Percentiles rank a stretch among this genome's conserved stretches.
Conservation (phyloP, 2,888 invertebrate genomes). For the Parnassius smintheus region DNA sequence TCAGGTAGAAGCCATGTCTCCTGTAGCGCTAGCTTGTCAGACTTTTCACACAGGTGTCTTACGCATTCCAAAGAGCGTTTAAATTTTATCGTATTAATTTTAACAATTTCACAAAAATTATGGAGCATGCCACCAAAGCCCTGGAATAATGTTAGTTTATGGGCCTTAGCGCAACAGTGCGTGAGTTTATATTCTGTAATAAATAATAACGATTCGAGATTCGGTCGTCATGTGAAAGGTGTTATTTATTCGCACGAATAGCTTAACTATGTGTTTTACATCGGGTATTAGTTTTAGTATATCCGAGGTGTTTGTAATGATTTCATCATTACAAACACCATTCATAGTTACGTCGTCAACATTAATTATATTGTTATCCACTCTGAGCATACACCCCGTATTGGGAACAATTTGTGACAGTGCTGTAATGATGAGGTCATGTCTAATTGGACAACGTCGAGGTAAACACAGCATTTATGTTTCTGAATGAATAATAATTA, state of each 20-base stretch:
- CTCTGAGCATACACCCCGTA: slow-evolving; percentile 25
- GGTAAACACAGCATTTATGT: too few relatives aligned
- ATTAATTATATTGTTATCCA: slow-evolving; percentile 27
- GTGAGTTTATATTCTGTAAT: slow-evolving; percentile 34
- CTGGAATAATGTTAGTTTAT: slow-evolving; percentile 33
- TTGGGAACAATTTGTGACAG: slow-evolving; percentile 27
- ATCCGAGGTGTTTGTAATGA: slow-evolving; percentile 22
- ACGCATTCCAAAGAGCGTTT: too few relatives aligned
- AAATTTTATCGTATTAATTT: too few relatives aligned
- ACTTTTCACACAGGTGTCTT: too few relatives aligned
- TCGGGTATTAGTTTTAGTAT: slow-evolving; percentile 15
- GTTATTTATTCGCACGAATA: slow-evolving; percentile 37
- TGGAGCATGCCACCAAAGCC: slow-evolving; percentile 16
- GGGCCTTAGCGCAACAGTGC: slow-evolving; percentile 33
- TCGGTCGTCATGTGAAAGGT: slow-evolving; percentile 28
- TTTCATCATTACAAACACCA: too few relatives aligned
- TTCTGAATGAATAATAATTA: too few relatives aligned
- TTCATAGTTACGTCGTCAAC: slow-evolving; percentile 25
- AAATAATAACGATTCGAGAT: slow-evolving; percentile 36
- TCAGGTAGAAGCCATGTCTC: too few relatives aligned
- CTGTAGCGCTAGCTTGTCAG: too few relatives aligned
- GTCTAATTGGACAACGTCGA: slow-evolving; percentile 13
- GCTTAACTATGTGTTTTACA: slow-evolving; percentile 26
- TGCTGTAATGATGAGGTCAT: slow-evolving; percentile 23
- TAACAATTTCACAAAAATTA: neutral